Base-by-base conservation (phyloP, 53 echinoderm and acorn worm species). In the Paelopatides confundens region DNA sequence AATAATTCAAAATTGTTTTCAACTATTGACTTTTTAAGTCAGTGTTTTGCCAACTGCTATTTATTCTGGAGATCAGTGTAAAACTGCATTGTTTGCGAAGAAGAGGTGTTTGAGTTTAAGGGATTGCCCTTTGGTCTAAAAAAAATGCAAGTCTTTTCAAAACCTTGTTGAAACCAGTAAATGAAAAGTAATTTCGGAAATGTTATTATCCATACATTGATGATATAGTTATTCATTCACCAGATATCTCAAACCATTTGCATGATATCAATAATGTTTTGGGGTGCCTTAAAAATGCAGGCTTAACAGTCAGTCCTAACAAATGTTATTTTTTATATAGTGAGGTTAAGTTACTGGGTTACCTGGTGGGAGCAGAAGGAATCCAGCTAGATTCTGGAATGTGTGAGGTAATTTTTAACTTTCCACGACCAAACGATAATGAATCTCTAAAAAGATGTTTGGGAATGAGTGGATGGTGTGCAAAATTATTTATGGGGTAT, bases 321-420 rank as follows among this genome's bases (percentile, higher is more conserved):
- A 89, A 92, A 40, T 93, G 89, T 40, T 48, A 77, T 12, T 89
- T 92, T 85, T 48, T 65, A n/a, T 28, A 36, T 11, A 50, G 8
- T 0, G 34, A 81, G 13, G 46, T 88, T 36, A 81, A 82, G 46
- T 87, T 69, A 32, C 39, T 89, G 84, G 85, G 85, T 24, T 71
- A 89, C 7, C 18, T 89, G 14, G 47, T 76, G 18, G 11, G 3
- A 17, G 76, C 38, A 40, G 1, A 46, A 32, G 77, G 77, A 9
- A 77, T 77, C 12, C 4, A 77, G 58, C 17, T 81, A 2, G 33
- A 81, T 62, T 29, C 3, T n/a, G 54, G n/a, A 15, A 81, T 52
- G 21, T 81, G 31, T 58, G 82, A 81, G 15, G 82, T 54, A 31
- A 10, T 79, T 13, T 0, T 18, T 27, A 30, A 79, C 8, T 79